Conservation (phyloP, 2,888 invertebrate genomes). For the Scrobipalpa costella region DNA sequence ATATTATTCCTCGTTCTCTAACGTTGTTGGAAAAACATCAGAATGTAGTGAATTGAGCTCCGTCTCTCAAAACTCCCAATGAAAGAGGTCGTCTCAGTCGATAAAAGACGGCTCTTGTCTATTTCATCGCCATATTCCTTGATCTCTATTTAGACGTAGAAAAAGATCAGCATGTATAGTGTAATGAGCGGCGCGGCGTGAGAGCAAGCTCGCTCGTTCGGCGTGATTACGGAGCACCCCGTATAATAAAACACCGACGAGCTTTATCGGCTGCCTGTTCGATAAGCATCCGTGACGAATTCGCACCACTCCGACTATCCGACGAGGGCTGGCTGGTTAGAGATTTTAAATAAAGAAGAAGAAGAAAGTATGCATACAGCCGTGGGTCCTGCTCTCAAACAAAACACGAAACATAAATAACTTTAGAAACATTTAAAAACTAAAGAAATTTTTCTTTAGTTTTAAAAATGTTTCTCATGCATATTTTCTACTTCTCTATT, state of each 20-base stretch:
- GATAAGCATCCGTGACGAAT: conserved; percentile 81
- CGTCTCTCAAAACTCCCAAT: no score
- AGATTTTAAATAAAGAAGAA: conserved; percentile 8
- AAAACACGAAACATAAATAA: no score
- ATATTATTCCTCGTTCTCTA: no score
- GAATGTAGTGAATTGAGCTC: no score
- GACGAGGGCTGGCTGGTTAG: conserved; percentile 24
- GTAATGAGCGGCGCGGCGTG: conserved; percentile 55
- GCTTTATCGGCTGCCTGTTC: conserved; percentile 74
- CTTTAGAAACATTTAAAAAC: no score
- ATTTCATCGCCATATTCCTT: not conserved
- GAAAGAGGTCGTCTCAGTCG: no score
- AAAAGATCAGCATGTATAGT: conserved; percentile 49
- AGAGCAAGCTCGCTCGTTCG: conserved; percentile 52
- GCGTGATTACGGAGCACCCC: conserved; percentile 61
- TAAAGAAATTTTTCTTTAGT: no score
- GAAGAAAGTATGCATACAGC: no score
- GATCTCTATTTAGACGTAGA: conserved; percentile 29
- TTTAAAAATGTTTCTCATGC: no score
- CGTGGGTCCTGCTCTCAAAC: no score
- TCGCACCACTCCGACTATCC: conserved; percentile 65
- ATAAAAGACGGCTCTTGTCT: not conserved
- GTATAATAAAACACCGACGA: conserved; percentile 73
- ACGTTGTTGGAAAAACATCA: no score
- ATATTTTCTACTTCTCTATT: no score